Evolutionary conservation across 2,113 vertebrate genomes (phyloP), one percentile per base, ranked within the genome.

Genomic region (Nothobranchius kuhntae): DNA sequence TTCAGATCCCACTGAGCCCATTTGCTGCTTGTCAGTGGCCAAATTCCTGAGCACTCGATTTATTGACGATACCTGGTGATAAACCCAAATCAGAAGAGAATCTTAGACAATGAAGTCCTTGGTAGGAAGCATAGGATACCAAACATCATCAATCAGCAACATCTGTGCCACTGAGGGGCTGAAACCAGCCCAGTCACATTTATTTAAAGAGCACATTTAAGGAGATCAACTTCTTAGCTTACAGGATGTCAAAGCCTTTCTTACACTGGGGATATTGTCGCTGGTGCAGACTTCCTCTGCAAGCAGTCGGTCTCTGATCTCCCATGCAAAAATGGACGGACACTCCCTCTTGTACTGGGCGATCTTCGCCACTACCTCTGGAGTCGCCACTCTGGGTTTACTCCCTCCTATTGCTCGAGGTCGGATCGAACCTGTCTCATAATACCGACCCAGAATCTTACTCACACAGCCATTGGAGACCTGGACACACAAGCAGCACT

Each of bases 231-330:
- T 40, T 40, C 38, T 40, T 40, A 7, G 38, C 45, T 47, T 13
- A 47, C 13, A 47, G 13, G 30, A 4, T 30, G 4, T 13, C 3
- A 0, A 47, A 45, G 59, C 14, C 9, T 57, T 30, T 30, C 96
- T 99, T 95, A 99, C 98, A 89, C 98, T 99, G 72, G 98, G 98
- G 92, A 99, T 99, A 79, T 99, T 99, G 92, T 99, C 98, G 92
- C 97, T 99, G 89, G 97, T 98, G 92, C 98, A 99, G 94, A 96
- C 94, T 87, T 96, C 96, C 91, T 99, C 98, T 62, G 97, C 98
- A 78, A 99, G 92, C 91, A 99, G 94, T 87, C 97, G 94, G 94
- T 99, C 98, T 93, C 98, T 95, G 90, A 99, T 99, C 93, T 99
- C 98, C 98, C 98, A 99, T 85, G 97, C 98, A 81, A 99, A 99